Percentiles rank a stretch among this genome's conserved stretches.
Evolutionary conservation across 1,140 invertebrate species (phyloP).

Genomic region (Magallana angulata): DNA sequence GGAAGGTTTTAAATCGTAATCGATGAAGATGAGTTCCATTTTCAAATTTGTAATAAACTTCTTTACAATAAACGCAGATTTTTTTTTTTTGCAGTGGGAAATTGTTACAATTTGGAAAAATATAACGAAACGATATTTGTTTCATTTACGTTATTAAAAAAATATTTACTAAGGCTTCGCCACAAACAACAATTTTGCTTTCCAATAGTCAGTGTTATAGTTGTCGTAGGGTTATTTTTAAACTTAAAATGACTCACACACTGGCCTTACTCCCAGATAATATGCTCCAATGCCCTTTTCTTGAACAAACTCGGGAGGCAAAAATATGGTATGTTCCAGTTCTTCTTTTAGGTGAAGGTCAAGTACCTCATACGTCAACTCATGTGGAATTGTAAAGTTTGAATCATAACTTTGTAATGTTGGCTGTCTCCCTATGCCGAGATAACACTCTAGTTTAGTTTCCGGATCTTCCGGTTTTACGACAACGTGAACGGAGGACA

Average conservation of each 20-base stretch:
- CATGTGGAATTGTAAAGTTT: constrained; percentile 47
- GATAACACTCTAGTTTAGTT: constrained; percentile 59
- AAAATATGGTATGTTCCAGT: constrained; percentile 56
- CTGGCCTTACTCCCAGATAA: constrained; percentile 62
- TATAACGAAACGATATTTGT: too few relatives aligned
- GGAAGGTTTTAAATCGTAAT: too few relatives aligned
- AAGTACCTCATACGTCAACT: constrained; percentile 18
- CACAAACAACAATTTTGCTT: too few relatives aligned
- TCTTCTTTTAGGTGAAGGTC: constrained; percentile 43
- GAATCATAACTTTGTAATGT: constrained; percentile 58
- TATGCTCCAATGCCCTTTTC: constrained; percentile 56
- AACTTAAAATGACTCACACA: constrained; percentile 50
- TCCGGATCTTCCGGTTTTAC: constrained; percentile 50
- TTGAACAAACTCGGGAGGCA: constrained; percentile 53
- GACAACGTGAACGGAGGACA: constrained; percentile 59
- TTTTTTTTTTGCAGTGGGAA: too few relatives aligned
- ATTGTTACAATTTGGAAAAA: too few relatives aligned
- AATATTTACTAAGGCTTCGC: too few relatives aligned
- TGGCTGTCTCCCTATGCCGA: constrained; percentile 57
- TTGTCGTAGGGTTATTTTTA: too few relatives aligned
- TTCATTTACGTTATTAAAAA: too few relatives aligned
- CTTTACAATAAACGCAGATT: too few relatives aligned
- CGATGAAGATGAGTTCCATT: too few relatives aligned
- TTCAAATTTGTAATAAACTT: too few relatives aligned
- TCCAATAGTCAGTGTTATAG: too few relatives aligned